A percentile compares a stretch with the other conserved stretches of the same genome.
Conservation (phyloP, 2,113 vertebrate species). For the Cheilinus undulatus region DNA sequence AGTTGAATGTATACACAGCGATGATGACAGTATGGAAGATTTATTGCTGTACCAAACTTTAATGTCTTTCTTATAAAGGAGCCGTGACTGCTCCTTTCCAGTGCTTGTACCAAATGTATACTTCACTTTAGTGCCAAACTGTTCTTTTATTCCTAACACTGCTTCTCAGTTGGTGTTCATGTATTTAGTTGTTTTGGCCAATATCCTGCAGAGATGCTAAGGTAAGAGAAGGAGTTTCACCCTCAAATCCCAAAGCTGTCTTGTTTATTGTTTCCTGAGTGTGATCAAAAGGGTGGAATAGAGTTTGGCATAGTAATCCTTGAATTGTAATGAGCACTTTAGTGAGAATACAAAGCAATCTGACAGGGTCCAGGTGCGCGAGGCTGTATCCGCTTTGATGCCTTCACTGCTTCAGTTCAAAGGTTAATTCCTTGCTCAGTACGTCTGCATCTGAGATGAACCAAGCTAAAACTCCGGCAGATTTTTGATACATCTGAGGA, state of each 20-base stretch:
- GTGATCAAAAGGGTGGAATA: constrained; percentile 20
- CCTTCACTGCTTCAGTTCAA: constrained; percentile 29
- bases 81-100: neutral
- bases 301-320: constrained; percentile 49
- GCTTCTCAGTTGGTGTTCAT: neutral
- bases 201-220: neutral
- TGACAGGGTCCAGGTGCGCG: constrained; percentile 50
- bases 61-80: constrained; percentile 12
- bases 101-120: neutral
- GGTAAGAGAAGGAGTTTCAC: constrained; percentile 4
- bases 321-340: constrained; percentile 55
- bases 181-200: neutral
- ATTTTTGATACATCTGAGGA: constrained; percentile 28
- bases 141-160: constrained; percentile 5
- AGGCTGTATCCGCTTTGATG: constrained; percentile 26
- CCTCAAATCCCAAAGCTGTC: constrained; percentile 12
- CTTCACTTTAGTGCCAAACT: neutral
- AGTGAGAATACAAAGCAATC: constrained; percentile 50
- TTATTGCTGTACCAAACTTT: constrained; percentile 15
- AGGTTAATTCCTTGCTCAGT: constrained; percentile 50
- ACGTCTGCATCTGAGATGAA: constrained; percentile 10
- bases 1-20: constrained; percentile 34
- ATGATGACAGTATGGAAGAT: constrained; percentile 11
- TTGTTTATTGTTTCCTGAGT: constrained; percentile 17
- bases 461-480: neutral